phyloP scores from a whole-genome alignment of 2,797 vertebrate genomes.

The Hybognathus amarus region DNA sequence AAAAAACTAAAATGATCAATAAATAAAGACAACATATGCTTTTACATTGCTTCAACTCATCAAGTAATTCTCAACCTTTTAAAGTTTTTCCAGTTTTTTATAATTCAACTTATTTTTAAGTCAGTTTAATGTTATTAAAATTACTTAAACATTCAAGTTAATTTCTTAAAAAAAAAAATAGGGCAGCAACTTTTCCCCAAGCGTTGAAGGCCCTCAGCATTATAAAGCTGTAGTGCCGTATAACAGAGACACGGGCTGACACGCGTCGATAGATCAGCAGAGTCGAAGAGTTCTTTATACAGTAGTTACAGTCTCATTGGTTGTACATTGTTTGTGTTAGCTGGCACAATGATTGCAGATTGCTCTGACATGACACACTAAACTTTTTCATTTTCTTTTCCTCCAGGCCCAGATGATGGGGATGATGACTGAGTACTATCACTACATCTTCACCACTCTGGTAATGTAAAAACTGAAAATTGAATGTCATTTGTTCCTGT shows the following conservation, averaged over 20 bases:
- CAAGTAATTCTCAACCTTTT: no score
- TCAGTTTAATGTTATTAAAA: no score
- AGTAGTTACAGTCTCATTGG: not conserved
- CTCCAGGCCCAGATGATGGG: constrained; percentile 97
- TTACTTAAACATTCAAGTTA: no score
- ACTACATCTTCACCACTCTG: constrained; percentile 99
- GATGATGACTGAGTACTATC: constrained; percentile 99
- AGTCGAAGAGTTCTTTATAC: constrained; percentile 35
- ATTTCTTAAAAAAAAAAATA: no score
- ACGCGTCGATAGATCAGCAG: constrained; percentile 54
- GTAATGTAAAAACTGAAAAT: constrained; percentile 86
- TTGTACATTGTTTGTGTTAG: constrained; percentile 52
- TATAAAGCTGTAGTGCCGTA: constrained; percentile 46
- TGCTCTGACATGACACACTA: constrained; percentile 53
- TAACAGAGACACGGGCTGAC: not conserved
- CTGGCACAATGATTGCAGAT: constrained; percentile 61
- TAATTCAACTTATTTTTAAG: no score
- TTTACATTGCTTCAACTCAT: no score
- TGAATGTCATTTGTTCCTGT: constrained; percentile 70
- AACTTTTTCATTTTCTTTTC: constrained; percentile 49
- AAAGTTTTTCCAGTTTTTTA: no score
- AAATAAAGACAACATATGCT: no score
- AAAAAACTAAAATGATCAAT: no score
- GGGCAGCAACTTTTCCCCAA: no score
- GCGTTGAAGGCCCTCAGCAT: constrained; percentile 54